Conservation (phyloP, 1,140 invertebrate genomes). For the Brachionus koreanus region DNA sequence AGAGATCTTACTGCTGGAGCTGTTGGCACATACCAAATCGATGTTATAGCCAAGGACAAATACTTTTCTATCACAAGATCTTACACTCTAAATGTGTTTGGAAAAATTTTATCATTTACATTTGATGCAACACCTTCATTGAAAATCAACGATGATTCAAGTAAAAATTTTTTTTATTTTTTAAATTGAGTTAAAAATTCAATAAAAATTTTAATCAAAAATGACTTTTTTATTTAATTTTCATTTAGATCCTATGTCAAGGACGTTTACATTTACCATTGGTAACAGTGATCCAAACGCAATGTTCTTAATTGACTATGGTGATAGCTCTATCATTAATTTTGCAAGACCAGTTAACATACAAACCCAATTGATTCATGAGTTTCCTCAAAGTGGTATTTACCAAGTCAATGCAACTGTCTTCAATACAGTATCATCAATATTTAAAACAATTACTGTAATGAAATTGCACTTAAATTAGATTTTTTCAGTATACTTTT, state of each 20-base stretch:
- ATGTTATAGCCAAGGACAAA: not conserved
- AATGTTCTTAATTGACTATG: not conserved
- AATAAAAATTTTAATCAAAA: not conserved
- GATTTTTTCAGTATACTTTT: not conserved
- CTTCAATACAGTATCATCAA: not conserved
- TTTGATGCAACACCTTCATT: not conserved
- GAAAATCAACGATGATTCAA: slow-evolving; percentile 2
- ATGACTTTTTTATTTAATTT: not conserved
- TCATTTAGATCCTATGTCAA: not conserved
- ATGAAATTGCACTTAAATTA: not conserved
- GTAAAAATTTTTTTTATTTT: not conserved
- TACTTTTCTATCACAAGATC: not conserved
- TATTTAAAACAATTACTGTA: not conserved
- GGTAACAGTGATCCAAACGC: not conserved
- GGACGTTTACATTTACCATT: not conserved
- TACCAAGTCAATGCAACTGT: not conserved
- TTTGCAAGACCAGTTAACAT: not conserved
- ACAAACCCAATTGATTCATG: not conserved
- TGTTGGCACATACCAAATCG: not conserved
- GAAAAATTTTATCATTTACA: not conserved
- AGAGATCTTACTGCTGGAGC: not conserved
- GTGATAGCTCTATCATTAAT: not conserved
- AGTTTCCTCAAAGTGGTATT: not conserved
- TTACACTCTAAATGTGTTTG: not conserved
- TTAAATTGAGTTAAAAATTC: not conserved